Base-by-base conservation (phyloP, 2,113 vertebrate species). In the Perca schrenkii region DNA sequence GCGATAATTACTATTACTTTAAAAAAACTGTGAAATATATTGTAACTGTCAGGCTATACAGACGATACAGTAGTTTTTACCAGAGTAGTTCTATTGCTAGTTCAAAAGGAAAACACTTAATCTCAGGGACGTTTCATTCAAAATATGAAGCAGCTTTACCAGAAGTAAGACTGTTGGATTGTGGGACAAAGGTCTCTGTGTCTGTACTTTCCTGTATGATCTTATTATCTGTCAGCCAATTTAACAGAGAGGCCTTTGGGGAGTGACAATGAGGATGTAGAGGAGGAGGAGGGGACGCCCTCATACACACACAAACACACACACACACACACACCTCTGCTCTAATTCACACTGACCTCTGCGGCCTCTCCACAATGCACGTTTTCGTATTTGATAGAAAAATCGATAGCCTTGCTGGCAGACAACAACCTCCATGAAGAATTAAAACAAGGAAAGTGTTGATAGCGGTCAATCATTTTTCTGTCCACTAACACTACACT, bases 141-240 rank as follows among this genome's bases (percentile, higher is more conserved):
- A 36, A 34, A 25, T 77, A 77, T 72, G 71, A 84, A 80, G 77
- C 80, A 68, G 83, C 62, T 83, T 81, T 22, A 83, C 19, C 66
- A 86, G 68, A 87, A 83, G 66, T 86, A 64, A 74, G 79, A 86
- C 71, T 84, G 83, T 91, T 75, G 87, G 64, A 88, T 61, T 89
- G 77, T 84, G 84, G 81, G 83, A 92, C 88, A 90, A 88, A 93
- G 88, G 90, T 89, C 86, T 86, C 58, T 75, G 82, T 77, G 83
- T 88, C 88, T 93, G 88, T 90, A 81, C 89, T 94, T 86, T 92
- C 71, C 86, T 91, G 86, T 91, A 91, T 93, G 92, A 94, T 94
- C 93, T 93, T 91, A 92, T 93, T 93, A 93, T 93, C 89, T 88
- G 89, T 91, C 93, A 93, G 92, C 91, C 93, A 94, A 94, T 94